Percentiles rank a stretch among this genome's conserved stretches.
Evolutionary conservation across 2,797 vertebrate species (phyloP).

Genomic region (Pseudocheirus occidentalis): DNA sequence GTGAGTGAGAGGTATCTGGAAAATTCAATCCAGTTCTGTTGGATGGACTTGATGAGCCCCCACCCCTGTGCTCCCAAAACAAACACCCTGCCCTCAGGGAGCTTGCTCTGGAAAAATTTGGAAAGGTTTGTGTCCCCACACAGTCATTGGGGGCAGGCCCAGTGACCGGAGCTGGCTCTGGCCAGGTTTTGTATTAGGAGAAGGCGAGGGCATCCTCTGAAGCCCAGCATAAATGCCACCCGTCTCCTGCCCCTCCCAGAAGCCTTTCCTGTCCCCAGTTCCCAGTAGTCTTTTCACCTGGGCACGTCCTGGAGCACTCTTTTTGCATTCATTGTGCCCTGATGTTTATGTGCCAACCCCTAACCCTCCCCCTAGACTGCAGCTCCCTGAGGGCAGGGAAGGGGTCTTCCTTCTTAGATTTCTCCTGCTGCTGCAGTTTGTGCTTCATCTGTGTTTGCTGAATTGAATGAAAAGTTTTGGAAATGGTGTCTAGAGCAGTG

Average conservation of each 20-base stretch:
- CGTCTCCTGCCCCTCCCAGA: neutral
- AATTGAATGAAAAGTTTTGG: neutral
- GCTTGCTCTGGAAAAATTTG: neutral
- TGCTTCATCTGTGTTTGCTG: neutral
- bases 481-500: neutral
- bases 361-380: no score
- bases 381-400: neutral
- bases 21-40: neutral
- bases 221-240: neutral
- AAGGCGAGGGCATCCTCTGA: no score
- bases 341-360: neutral
- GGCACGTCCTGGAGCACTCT: no score
- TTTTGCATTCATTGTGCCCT: neutral
- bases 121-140: neutral
- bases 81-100: no score
- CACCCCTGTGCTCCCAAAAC: neutral
- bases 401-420: no score
- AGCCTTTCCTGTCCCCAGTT: no score
- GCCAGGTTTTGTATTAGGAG: neutral
- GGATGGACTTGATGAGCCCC: neutral
- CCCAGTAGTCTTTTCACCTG: neutral
- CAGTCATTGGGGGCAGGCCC: no score
- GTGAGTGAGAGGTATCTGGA: neutral
- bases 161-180: no score
- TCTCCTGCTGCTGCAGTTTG: no score